Evolutionary conservation across 2,113 vertebrate genomes (phyloP), one percentile per base, ranked within the genome.

Genomic region (Shinisaurus crocodilurus): DNA sequence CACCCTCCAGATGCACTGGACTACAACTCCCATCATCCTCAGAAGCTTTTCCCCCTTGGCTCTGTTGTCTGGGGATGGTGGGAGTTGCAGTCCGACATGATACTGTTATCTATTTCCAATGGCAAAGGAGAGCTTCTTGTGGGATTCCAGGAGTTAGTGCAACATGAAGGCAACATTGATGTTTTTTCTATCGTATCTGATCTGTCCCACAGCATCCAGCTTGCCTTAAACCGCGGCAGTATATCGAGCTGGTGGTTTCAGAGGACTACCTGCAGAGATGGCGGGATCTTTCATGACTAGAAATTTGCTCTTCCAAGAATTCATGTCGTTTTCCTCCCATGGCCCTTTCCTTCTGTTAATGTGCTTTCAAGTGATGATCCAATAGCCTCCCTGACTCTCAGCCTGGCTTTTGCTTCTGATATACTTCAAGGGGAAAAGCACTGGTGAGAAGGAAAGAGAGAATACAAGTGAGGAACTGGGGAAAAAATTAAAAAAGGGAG

Each of bases 311-410:
- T 77, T 76, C 72, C 54, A 60, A 40, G n/a, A 75, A 87, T 77
- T 29, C 74, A 63, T 76, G 54, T 63, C 25, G 1, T 37, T 87
- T 60, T 45, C 74, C 23, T 63, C 54, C 57, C n/a, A 40, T 32
- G 37, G 54, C 74, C 54, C 27, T 77, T 87, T 87, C 86, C 74
- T 63, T 54, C 40, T 50, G 63, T 63, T 27, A 76, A 87, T 63
- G 86, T 77, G 45, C 72, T 63, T 87, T 87, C 74, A 87, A 77
- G 34, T 77, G 85, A 75, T 29, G 50, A 86, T 75, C 85, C 25
- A 75, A 23, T 75, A 43, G 37, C 86, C 86, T 87, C 74, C 40
- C n/a, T 63, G 54, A 32, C 29, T 87, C 54, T 77, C 74, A 32
- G 15, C 40, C 86, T 87, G n/a, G 13, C 37, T 60, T 32, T 63